Evolutionary conservation across 2,888 invertebrate species (phyloP).

Genomic region (Parnassius glacialis): DNA sequence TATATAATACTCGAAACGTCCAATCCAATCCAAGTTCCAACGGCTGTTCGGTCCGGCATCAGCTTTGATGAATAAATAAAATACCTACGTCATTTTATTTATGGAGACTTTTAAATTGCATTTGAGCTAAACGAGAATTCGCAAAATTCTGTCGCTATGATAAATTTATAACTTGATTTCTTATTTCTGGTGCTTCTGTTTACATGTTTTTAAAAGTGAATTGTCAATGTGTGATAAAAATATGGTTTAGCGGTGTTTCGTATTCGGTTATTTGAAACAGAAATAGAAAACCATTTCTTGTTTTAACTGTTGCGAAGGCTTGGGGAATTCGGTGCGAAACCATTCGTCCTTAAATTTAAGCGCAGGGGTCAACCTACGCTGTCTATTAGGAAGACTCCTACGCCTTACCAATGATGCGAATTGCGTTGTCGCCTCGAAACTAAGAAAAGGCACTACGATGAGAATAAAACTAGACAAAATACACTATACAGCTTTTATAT

Average conservation of each 20-base stretch:
- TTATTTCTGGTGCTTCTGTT: conserved; percentile 68
- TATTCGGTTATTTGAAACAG: conserved; percentile 42
- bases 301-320: conserved; percentile 45
- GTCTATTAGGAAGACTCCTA: conserved; percentile 70
- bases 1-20: no score
- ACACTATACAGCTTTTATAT: conserved; percentile 37
- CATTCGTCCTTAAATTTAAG: conserved; percentile 65
- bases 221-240: conserved; percentile 40
- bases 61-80: conserved; percentile 48
- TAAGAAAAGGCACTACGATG: conserved; percentile 47
- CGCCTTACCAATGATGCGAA: conserved; percentile 51
- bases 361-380: conserved; percentile 71
- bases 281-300: conserved; percentile 47
- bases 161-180: conserved; percentile 48
- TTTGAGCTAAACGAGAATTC: conserved; percentile 46
- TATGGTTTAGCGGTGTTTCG: conserved; percentile 45
- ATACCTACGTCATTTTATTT: conserved; percentile 61
- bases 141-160: conserved; percentile 53
- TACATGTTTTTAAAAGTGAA: conserved; percentile 52
- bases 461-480: conserved; percentile 50
- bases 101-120: conserved; percentile 51
- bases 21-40: conserved; percentile 34
- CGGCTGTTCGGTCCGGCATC: conserved; percentile 40
- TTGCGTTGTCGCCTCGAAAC: conserved; percentile 44
- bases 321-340: conserved; percentile 44